These are phyloP conservation scores for Drosophila mayaguana DNA, from an alignment of 2,888 invertebrate species.

Conservation along the genomic window DNA sequence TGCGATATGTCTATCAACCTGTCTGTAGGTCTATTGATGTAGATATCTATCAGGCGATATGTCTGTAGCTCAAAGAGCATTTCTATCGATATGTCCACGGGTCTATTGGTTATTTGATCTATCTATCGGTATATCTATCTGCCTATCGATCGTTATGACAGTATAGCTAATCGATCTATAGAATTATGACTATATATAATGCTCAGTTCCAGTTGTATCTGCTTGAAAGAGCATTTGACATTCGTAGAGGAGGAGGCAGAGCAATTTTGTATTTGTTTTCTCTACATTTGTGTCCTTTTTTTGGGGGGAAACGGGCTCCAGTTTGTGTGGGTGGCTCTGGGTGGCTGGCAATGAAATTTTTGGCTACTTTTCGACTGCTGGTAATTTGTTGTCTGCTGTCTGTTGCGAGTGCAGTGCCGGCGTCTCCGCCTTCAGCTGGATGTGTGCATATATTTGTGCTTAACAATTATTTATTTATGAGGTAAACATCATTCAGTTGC, in stretches of 20 bases:
- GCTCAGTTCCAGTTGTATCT: neutral
- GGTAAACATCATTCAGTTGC: conserved; percentile 79
- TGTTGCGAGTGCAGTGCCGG: conserved; percentile 17
- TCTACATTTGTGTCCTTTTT: neutral
- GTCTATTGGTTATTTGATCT: no score
- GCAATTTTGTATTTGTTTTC: neutral
- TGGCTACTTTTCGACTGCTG: conserved; percentile 63
- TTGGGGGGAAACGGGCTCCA: neutral
- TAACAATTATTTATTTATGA: conserved; percentile 78
- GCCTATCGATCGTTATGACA: neutral
- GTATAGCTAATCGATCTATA: no score
- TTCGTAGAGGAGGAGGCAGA: neutral
- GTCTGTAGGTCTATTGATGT: neutral
- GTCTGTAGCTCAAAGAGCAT: no score
- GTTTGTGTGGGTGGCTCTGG: neutral
- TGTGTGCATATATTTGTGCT: conserved; percentile 69
- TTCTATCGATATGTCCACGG: no score
- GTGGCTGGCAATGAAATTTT: conserved; percentile 41
- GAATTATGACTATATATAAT: neutral
- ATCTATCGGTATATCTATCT: neutral
- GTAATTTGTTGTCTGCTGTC: conserved; percentile 73
- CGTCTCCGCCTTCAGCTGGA: neutral
- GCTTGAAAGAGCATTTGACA: neutral
- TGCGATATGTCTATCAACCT: no score
- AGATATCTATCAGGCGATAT: neutral